A percentile compares a stretch with the other conserved stretches of the same genome.
Conservation (phyloP, 2,888 invertebrate species). For the Eristalis arbustorum region DNA sequence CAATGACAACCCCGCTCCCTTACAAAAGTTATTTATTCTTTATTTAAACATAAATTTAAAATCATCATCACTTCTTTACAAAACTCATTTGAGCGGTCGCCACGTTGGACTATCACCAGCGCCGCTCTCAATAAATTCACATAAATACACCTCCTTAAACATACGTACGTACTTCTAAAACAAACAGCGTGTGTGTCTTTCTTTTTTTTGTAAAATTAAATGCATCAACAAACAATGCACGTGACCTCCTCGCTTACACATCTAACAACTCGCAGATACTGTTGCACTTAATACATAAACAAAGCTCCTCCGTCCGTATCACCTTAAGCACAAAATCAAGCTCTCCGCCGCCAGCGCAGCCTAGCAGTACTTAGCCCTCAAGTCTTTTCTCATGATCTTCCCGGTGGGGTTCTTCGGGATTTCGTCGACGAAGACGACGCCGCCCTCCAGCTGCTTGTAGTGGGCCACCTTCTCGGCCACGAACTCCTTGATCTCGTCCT, state of each 20-base stretch:
- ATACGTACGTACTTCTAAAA: neutral
- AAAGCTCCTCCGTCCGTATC: neutral
- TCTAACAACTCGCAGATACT: slow-evolving; percentile 11
- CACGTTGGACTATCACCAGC: neutral
- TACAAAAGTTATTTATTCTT: neutral
- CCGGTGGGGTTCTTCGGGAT: slow-evolving; percentile 90
- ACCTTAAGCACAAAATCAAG: neutral
- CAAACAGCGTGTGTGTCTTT: neutral
- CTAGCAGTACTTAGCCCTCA: slow-evolving; percentile 80
- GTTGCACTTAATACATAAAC: slow-evolving; percentile 18
- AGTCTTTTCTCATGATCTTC: slow-evolving; percentile 86
- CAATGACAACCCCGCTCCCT: neutral
- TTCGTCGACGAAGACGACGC: slow-evolving; percentile 84
- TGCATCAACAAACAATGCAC: slow-evolving; percentile 13
- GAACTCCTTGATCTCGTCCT: slow-evolving; percentile 83
- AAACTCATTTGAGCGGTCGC: neutral
- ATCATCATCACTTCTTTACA: neutral
- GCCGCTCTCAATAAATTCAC: neutral
- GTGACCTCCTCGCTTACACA: slow-evolving; percentile 2
- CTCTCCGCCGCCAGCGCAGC: neutral
- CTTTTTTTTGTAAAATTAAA: slow-evolving; percentile 2
- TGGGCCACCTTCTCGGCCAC: slow-evolving; percentile 86
- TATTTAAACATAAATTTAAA: slow-evolving; percentile 7
- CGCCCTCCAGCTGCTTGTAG: slow-evolving; percentile 87
- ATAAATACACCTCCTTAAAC: slow-evolving; percentile 33